Percentiles rank a stretch among this genome's conserved stretches.
These are phyloP conservation scores for Rhopalosiphum nymphaeae DNA, from an alignment of 2,888 invertebrate genomes.

Conservation along the genomic window DNA sequence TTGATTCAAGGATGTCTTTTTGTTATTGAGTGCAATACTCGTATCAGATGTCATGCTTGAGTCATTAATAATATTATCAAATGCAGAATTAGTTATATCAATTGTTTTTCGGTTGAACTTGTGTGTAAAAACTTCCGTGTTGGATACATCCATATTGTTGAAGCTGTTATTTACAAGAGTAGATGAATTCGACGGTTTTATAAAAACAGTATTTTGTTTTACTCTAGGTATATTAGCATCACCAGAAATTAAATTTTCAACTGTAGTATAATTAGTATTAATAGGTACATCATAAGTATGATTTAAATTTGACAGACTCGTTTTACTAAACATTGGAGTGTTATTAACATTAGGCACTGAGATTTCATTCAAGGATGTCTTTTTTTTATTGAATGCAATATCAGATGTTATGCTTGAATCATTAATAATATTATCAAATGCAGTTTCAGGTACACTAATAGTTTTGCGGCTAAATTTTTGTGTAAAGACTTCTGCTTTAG, in stretches of 20 bases:
- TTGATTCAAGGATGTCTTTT: neutral
- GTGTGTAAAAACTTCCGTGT: neutral
- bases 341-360: neutral
- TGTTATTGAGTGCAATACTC: neutral
- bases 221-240: neutral
- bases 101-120: neutral
- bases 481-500: neutral
- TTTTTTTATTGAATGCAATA: neutral
- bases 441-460: neutral
- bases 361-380: neutral
- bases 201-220: conserved; percentile 14
- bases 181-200: conserved; percentile 13
- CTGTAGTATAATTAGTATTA: neutral
- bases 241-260: neutral
- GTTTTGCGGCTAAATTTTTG: neutral
- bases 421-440: conserved; percentile 8
- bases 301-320: neutral
- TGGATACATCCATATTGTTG: neutral
- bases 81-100: neutral
- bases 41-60: conserved; percentile 13
- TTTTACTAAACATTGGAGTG: neutral
- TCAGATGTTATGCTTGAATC: conserved; percentile 16
- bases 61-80: conserved; percentile 18
- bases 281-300: neutral
- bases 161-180: neutral